Conservation (phyloP, 2,113 vertebrate genomes). For the Orycteropus afer region DNA sequence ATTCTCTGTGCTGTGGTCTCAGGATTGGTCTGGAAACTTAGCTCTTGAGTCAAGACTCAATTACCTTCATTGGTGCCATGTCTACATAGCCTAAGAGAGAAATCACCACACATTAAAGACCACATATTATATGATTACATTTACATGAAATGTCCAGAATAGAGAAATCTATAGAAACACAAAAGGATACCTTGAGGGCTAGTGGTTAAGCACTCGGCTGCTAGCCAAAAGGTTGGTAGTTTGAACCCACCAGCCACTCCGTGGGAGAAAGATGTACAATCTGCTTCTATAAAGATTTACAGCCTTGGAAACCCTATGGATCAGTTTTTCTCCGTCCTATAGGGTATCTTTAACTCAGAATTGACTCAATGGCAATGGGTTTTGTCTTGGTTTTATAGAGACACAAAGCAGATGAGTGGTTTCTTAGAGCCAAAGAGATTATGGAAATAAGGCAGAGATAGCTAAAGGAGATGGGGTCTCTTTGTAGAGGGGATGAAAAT, state of each 20-base stretch:
- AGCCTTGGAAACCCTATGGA: not conserved
- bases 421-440: not conserved
- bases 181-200: not conserved
- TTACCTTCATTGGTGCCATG: not conserved
- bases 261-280: not conserved
- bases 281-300: not conserved
- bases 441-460: not conserved
- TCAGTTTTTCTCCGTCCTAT: not conserved
- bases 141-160: not conserved
- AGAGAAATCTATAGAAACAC: not conserved
- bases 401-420: not conserved
- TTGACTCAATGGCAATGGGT: not conserved
- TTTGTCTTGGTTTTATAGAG: not conserved
- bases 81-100: not conserved
- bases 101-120: not conserved
- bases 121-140: not conserved
- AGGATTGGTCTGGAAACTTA: constrained; percentile 19
- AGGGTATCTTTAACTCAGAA: not conserved
- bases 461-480: not conserved
- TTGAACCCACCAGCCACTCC: not conserved
- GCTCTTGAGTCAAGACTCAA: not conserved
- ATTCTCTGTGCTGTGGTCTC: not conserved
- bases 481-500: not conserved
- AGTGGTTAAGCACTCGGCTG: not conserved
- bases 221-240: not conserved